These are phyloP conservation scores for Bugulina stolonifera DNA, from an alignment of 2,888 invertebrate genomes.

Conservation along the genomic window DNA sequence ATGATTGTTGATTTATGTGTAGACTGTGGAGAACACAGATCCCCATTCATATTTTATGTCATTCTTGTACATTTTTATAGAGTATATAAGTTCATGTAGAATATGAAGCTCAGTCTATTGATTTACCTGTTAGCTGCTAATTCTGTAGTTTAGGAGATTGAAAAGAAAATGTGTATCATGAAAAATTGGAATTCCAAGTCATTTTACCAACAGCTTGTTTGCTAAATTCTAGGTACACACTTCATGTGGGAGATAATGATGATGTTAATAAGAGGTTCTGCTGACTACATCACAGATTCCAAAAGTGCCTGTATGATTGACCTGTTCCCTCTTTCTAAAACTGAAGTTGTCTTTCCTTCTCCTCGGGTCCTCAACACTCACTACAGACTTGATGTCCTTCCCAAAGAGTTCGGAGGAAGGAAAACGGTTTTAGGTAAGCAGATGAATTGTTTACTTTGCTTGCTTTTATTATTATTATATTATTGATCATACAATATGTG, in stretches of 20 bases:
- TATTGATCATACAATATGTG: no score
- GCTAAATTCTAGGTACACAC: not conserved
- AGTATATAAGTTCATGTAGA: no score
- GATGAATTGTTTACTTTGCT: no score
- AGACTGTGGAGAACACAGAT: not conserved
- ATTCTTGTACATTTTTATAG: no score
- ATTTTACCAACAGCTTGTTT: no score
- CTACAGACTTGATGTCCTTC: conserved; percentile 2
- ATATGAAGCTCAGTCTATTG: no score
- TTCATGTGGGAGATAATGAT: conserved; percentile 15
- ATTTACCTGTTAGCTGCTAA: no score
- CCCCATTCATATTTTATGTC: not conserved
- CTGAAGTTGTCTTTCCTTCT: not conserved
- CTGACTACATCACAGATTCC: not conserved
- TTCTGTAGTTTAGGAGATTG: no score
- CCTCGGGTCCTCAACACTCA: conserved; percentile 15
- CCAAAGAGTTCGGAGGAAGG: not conserved
- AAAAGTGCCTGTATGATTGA: not conserved
- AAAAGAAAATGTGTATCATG: no score
- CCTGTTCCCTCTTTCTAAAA: not conserved
- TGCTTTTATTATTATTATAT: no score
- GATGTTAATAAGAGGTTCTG: not conserved
- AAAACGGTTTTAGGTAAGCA: conserved; percentile 1
- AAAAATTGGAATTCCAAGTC: no score
- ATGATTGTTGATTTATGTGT: not conserved